phyloP scores from a whole-genome alignment of 1,140 invertebrate genomes.

The Olivierus martensii region DNA sequence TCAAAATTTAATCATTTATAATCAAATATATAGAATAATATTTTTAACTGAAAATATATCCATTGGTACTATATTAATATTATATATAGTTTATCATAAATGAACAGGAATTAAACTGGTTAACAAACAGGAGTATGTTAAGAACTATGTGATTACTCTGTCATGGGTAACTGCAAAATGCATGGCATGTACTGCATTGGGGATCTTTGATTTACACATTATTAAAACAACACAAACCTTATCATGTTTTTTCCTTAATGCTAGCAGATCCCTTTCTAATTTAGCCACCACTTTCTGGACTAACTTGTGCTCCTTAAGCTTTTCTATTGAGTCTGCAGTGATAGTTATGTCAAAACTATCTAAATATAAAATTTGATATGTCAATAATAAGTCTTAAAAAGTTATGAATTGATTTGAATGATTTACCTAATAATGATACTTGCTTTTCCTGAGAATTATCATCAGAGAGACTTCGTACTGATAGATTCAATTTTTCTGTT shows the following conservation, averaged over 20 bases:
- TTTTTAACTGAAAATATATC: too few relatives aligned
- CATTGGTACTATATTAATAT: too few relatives aligned
- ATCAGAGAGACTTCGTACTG: constrained; percentile 15
- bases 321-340: constrained; percentile 56
- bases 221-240: constrained; percentile 39
- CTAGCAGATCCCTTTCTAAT: constrained; percentile 73
- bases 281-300: constrained; percentile 68
- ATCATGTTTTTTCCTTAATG: constrained; percentile 68
- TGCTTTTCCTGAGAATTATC: constrained; percentile 9
- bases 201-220: too few relatives aligned
- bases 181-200: too few relatives aligned
- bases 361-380: not conserved
- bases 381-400: not conserved
- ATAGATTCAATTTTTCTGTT: constrained; percentile 9
- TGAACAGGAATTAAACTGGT: too few relatives aligned
- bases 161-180: too few relatives aligned
- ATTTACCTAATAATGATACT: constrained; percentile 14
- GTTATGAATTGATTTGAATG: not conserved
- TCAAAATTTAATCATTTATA: too few relatives aligned
- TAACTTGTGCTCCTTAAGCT: constrained; percentile 60
- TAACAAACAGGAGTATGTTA: too few relatives aligned
- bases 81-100: too few relatives aligned
- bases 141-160: too few relatives aligned
- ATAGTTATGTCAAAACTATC: constrained; percentile 17
- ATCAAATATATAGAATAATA: too few relatives aligned